Evolutionary conservation across 2,888 invertebrate genomes (phyloP).

Genomic region (Glaucopsyche alexis): DNA sequence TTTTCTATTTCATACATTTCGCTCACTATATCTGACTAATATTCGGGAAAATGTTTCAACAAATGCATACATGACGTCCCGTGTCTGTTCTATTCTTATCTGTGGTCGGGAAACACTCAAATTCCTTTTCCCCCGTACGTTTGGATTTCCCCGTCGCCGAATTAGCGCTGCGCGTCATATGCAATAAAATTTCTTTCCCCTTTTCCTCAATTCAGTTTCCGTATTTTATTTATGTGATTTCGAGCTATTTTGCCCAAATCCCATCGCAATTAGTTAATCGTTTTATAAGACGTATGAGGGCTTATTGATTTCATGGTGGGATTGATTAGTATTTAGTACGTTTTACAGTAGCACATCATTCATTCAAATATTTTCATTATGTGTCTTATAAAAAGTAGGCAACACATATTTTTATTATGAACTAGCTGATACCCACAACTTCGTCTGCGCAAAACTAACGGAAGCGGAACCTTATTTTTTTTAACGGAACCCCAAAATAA

Average conservation of each 20-base stretch:
- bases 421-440: too few species aligned
- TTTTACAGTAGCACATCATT: too few species aligned
- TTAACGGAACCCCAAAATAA: too few species aligned
- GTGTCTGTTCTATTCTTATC: background rate
- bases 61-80: background rate
- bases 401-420: too few species aligned
- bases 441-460: too few species aligned
- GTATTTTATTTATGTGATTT: conserved; percentile 4
- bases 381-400: too few species aligned
- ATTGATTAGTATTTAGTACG: too few species aligned
- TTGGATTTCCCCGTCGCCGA: conserved; percentile 8
- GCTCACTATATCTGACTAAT: background rate
- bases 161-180: conserved; percentile 12
- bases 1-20: too few species aligned
- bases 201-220: conserved; percentile 8
- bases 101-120: conserved; percentile 20
- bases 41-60: background rate
- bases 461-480: too few species aligned
- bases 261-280: background rate
- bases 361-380: too few species aligned
- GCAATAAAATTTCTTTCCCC: conserved; percentile 18
- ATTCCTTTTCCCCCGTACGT: background rate
- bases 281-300: background rate
- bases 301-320: background rate
- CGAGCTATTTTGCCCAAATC: background rate